Evolutionary conservation across 2,888 invertebrate genomes (phyloP).

Genomic region (Cremastinae sp.): DNA sequence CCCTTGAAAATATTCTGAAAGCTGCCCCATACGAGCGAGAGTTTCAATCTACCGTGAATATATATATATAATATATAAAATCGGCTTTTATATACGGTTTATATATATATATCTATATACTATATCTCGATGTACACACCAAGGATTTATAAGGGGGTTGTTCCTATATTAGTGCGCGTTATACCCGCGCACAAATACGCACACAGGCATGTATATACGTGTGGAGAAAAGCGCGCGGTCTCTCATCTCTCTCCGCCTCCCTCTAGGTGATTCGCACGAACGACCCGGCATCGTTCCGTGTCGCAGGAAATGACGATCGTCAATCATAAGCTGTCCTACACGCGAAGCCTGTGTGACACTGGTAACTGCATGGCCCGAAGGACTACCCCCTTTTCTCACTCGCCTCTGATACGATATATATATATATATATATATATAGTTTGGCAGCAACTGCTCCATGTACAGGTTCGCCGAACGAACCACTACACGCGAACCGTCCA

Average conservation of each 20-base stretch:
- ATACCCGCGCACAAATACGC: too few relatives aligned
- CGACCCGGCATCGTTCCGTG: conserved; percentile 63
- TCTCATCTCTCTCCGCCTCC: conserved; percentile 6
- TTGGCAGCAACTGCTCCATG: conserved; percentile 4
- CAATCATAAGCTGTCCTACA: conserved; percentile 64
- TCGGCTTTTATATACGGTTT: conserved; percentile 14
- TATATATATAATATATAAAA: too few relatives aligned
- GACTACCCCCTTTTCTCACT: conserved; percentile 36
- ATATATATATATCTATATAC: not conserved
- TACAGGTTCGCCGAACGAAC: conserved; percentile 16
- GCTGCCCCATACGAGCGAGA: not conserved
- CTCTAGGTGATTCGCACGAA: conserved; percentile 23
- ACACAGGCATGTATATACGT: conserved; percentile 8
- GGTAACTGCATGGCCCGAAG: conserved; percentile 51
- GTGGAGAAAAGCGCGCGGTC: conserved; percentile 20
- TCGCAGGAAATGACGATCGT: conserved; percentile 68
- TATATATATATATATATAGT: conserved; percentile 10
- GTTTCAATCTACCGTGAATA: conserved; percentile 19
- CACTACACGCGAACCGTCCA: conserved; percentile 1
- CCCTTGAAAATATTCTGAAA: too few relatives aligned
- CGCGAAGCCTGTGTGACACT: conserved; percentile 55
- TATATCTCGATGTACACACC: not conserved
- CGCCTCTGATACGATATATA: not conserved
- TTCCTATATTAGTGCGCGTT: not conserved
- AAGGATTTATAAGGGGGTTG: conserved; percentile 39